Evolutionary conservation across 2,113 vertebrate species (phyloP).

Genomic region (Chaetura pelagica): DNA sequence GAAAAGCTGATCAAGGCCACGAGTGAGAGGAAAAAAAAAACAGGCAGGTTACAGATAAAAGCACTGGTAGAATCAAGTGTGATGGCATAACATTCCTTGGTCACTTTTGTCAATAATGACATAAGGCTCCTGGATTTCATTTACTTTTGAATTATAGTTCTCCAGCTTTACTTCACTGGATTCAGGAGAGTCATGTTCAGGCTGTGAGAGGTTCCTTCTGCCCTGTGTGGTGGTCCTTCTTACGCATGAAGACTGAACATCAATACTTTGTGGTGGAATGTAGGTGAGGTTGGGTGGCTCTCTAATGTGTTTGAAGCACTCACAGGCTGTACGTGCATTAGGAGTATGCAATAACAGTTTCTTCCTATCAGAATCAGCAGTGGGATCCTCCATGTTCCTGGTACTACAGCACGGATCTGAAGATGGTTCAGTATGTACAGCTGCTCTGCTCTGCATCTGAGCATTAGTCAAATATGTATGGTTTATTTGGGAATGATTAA

Average conservation of each 20-base stretch:
- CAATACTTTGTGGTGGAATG: constrained; percentile 42
- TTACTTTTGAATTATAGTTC: not conserved
- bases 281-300: constrained; percentile 75
- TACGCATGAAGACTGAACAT: not conserved
- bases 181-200: not conserved
- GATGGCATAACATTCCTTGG: not conserved
- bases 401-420: not conserved
- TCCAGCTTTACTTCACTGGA: not conserved
- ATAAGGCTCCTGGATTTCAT: constrained; percentile 56
- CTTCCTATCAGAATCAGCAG: not conserved
- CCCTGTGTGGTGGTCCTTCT: not conserved
- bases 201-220: not conserved
- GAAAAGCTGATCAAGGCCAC: constrained; percentile 12
- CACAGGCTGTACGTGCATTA: not conserved
- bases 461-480: not conserved
- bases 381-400: not conserved
- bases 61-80: not conserved
- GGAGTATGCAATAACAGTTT: not conserved
- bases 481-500: not conserved
- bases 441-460: not conserved
- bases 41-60: not conserved
- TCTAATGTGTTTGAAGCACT: constrained; percentile 7
- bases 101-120: constrained; percentile 48
- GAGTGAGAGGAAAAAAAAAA: not conserved
- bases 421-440: not conserved